Conservation (phyloP, 2,888 invertebrate species). For the Vesta saturnalis region DNA sequence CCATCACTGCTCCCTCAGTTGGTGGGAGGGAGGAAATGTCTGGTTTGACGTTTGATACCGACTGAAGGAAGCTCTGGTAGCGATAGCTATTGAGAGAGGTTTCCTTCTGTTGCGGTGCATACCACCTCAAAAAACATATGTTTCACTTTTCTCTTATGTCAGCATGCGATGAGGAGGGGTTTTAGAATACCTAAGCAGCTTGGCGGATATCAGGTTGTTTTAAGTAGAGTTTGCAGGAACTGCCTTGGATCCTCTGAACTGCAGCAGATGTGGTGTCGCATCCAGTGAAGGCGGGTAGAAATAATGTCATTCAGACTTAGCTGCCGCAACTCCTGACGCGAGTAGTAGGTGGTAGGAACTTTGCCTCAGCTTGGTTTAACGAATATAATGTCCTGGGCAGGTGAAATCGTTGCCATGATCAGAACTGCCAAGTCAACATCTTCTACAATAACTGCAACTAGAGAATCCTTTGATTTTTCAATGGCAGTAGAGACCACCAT, state of each 20-base stretch:
- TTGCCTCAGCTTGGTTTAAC: neutral
- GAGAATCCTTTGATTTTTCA: neutral
- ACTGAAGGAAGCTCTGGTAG: neutral
- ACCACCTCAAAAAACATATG: slow-evolving; percentile 10
- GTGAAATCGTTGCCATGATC: neutral
- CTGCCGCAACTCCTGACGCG: neutral
- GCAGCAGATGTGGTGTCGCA: neutral
- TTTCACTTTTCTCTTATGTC: slow-evolving; percentile 3
- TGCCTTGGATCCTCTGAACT: neutral
- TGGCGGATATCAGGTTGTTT: neutral
- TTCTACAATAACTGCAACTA: slow-evolving; percentile 4
- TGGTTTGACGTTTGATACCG: neutral
- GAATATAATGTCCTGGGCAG: neutral
- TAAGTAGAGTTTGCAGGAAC: neutral
- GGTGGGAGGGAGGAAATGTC: neutral
- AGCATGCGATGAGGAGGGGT: slow-evolving; percentile 5
- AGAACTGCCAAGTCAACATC: slow-evolving; percentile 10
- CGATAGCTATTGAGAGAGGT: slow-evolving; percentile 6
- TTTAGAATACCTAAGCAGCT: neutral
- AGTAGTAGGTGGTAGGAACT: neutral
- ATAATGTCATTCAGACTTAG: neutral
- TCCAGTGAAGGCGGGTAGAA: neutral
- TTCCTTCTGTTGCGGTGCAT: neutral
- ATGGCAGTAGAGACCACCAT: neutral
- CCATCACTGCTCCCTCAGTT: neutral